Percentiles rank a stretch among this genome's conserved stretches.
phyloP scores from a whole-genome alignment of 2,888 invertebrate genomes.

The Clunio marinus region DNA sequence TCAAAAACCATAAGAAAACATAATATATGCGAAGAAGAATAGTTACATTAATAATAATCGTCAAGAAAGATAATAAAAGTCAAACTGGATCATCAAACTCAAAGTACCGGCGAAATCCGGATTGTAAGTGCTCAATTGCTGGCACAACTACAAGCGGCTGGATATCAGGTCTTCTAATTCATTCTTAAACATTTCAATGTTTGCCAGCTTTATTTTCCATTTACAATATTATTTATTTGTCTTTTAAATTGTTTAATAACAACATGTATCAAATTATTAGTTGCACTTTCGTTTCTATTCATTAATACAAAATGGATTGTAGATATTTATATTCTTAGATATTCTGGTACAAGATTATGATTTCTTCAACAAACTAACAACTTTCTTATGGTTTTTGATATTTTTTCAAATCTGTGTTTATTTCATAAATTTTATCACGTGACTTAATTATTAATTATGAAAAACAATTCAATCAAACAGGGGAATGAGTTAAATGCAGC shows the following conservation, averaged over 20 bases:
- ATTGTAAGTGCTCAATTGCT: conserved; percentile 32
- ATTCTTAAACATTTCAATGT: neutral
- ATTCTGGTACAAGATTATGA: conserved; percentile 13
- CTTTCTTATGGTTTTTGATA: conserved; percentile 37
- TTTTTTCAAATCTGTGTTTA: neutral
- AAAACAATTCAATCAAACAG: conserved; percentile 25
- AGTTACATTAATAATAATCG: neutral
- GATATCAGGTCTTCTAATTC: conserved; percentile 28
- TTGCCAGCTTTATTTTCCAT: neutral
- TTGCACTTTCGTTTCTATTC: neutral
- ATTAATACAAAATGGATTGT: neutral
- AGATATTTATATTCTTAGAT: neutral
- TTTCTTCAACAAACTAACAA: conserved; percentile 2
- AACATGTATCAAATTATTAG: neutral
- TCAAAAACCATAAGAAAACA: conserved; percentile 31
- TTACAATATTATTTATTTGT: neutral
- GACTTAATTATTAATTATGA: neutral
- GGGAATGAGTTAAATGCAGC: conserved; percentile 44
- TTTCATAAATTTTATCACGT: neutral
- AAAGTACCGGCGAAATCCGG: conserved; percentile 26
- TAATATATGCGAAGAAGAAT: neutral
- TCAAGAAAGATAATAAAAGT: conserved; percentile 7
- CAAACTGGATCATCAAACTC: conserved; percentile 32
- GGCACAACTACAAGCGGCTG: conserved; percentile 33
- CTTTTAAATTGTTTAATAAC: neutral